Percentiles rank a stretch among this genome's conserved stretches.
Evolutionary conservation across 2,888 invertebrate species (phyloP).

Genomic region (Tetranychus piercei): DNA sequence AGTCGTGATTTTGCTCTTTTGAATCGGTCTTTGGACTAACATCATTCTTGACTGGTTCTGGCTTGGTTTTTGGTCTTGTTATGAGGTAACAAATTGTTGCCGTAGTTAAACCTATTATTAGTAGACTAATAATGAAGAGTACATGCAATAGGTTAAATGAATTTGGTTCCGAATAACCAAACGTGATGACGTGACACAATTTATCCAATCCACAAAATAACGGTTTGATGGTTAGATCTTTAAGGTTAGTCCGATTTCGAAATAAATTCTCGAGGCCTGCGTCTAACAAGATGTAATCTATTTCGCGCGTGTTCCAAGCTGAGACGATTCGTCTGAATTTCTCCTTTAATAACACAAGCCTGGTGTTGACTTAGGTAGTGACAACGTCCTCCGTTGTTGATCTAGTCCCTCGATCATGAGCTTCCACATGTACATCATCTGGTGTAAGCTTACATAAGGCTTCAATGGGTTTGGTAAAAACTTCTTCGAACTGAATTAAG

Average conservation of each 20-base stretch:
- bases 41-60: no score
- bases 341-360: background rate
- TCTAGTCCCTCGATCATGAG: background rate
- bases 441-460: background rate
- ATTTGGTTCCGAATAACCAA: background rate
- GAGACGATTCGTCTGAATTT: background rate
- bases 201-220: background rate
- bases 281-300: background rate
- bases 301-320: background rate
- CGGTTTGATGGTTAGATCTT: background rate
- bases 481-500: background rate
- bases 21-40: no score
- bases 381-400: background rate
- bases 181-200: background rate
- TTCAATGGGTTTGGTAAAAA: background rate
- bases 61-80: fast-evolving
- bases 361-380: background rate
- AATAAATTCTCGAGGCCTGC: background rate
- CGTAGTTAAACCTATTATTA: no score
- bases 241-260: background rate
- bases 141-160: no score
- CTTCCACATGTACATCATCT: background rate
- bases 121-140: no score
- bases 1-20: no score
- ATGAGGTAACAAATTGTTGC: no score